Conservation (phyloP, 1,140 invertebrate genomes). For the Ditylenchus dipsaci region DNA sequence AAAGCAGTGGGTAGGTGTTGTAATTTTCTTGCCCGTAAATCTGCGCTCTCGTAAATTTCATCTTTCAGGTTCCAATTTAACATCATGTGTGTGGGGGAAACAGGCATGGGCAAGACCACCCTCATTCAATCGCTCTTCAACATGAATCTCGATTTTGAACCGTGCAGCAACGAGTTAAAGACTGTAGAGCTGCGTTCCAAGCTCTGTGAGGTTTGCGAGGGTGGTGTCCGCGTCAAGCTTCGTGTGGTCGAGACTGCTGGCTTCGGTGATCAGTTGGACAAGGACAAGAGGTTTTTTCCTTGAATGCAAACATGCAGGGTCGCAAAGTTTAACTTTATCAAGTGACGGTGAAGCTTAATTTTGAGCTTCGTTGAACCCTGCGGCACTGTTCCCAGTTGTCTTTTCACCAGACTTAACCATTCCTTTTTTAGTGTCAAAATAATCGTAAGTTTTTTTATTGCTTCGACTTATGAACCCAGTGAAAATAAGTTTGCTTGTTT, state of each 20-base stretch:
- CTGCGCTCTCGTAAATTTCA: too few species aligned
- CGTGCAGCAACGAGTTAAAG: constrained; percentile 55
- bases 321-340: too few species aligned
- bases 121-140: constrained; percentile 72
- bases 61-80: constrained; percentile 58
- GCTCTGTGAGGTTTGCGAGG: constrained; percentile 90
- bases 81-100: constrained; percentile 71
- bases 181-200: constrained; percentile 91
- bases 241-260: constrained; percentile 96
- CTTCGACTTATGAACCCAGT: too few species aligned
- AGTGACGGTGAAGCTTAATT: too few species aligned
- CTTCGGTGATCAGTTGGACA: constrained; percentile 98
- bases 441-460: constrained; percentile 70
- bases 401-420: too few species aligned
- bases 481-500: too few species aligned
- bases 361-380: too few species aligned
- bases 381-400: too few species aligned
- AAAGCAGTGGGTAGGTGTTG: constrained; percentile 84
- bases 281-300: constrained; percentile 81
- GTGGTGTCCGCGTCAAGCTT: constrained; percentile 87
- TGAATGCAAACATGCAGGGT: too few species aligned
- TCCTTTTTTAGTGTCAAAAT: constrained; percentile 87
- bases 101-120: constrained; percentile 95
- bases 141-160: constrained; percentile 72
- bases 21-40: constrained; percentile 4